Conservation (phyloP, 2,797 vertebrate genomes). For the Numenius phaeopus region DNA sequence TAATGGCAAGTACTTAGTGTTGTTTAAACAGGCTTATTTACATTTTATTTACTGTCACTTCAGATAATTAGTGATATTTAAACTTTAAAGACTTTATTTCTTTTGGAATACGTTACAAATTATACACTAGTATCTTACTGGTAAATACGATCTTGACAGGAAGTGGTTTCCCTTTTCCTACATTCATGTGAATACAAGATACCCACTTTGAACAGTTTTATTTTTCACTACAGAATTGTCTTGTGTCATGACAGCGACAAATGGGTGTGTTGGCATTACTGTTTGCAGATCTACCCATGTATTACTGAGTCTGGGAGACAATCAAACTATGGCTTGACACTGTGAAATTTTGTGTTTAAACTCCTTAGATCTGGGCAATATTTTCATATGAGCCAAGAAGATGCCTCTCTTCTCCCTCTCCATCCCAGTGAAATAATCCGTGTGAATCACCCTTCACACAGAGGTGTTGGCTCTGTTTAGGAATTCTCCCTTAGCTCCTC, state of each 20-base stretch:
- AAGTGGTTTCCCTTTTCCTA: neutral
- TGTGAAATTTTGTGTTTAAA: neutral
- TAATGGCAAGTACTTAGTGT: neutral
- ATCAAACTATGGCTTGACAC: neutral
- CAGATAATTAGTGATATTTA: neutral
- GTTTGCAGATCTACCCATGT: neutral
- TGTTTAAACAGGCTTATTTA: neutral
- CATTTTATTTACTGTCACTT: neutral
- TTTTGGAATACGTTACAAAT: neutral
- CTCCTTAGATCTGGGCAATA: neutral
- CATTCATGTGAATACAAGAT: neutral
- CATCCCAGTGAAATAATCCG: neutral
- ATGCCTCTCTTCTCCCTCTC: neutral
- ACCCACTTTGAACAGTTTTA: neutral
- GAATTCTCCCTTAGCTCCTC: neutral
- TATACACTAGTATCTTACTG: neutral
- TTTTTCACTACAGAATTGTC: neutral
- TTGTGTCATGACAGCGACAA: neutral
- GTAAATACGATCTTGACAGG: neutral
- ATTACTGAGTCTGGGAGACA: neutral
- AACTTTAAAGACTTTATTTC: neutral
- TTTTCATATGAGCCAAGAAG: neutral
- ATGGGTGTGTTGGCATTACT: neutral
- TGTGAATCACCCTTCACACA: neutral
- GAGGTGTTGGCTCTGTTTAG: neutral